Evolutionary conservation across 2,888 invertebrate species (phyloP).

Genomic region (Auanema freiburgensis): DNA sequence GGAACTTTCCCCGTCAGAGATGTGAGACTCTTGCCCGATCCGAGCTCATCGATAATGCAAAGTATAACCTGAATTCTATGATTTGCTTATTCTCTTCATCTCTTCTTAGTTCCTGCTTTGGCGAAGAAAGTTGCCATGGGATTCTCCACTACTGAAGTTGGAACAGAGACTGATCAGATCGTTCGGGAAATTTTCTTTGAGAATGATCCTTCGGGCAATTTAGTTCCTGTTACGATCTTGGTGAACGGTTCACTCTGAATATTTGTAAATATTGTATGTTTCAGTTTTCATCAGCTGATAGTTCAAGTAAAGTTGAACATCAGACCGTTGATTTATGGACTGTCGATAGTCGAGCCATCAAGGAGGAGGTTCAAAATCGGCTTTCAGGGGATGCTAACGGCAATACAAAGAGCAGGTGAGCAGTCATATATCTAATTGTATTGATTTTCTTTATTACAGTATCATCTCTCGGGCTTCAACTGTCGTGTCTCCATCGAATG

Average conservation of each 20-base stretch:
- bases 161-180: constrained; percentile 13
- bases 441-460: constrained; percentile 1
- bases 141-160: constrained; percentile 8
- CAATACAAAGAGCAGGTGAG: neutral
- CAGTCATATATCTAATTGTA: neutral
- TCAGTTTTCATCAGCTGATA: constrained; percentile 5
- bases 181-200: constrained; percentile 20
- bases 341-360: constrained; percentile 15
- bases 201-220: constrained; percentile 17
- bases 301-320: neutral
- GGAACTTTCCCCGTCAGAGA: constrained; percentile 38
- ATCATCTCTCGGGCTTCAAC: neutral
- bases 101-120: constrained; percentile 18
- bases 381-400: neutral
- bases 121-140: constrained; percentile 11
- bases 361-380: constrained; percentile 8
- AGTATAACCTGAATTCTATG: constrained; percentile 12
- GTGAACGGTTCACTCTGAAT: constrained; percentile 9
- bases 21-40: constrained; percentile 33
- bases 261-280: neutral
- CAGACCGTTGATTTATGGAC: constrained; percentile 21
- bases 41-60: constrained; percentile 34
- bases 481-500: neutral
- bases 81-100: neutral
- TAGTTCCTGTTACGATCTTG: constrained; percentile 20